A percentile compares a stretch with the other conserved stretches of the same genome.
These are phyloP conservation scores for Arnoldichthys spilopterus DNA, from an alignment of 2,797 vertebrate species.

Conservation along the genomic window DNA sequence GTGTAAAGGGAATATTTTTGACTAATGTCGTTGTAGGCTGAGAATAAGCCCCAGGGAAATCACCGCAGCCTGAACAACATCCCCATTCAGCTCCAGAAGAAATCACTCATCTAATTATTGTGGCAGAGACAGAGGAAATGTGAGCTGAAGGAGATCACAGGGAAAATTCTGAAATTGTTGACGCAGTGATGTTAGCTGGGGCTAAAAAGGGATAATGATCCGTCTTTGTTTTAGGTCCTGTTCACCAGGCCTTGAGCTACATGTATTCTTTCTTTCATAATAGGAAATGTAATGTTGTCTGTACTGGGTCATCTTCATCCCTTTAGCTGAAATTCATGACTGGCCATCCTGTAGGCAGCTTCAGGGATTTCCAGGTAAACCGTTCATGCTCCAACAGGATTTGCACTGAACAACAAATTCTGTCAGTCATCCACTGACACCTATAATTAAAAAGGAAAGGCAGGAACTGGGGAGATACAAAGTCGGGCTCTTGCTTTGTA, in stretches of 20 bases:
- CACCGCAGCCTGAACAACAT: conserved; percentile 62
- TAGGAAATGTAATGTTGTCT: too few species aligned
- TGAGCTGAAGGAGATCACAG: conserved; percentile 42
- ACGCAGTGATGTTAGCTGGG: conserved; percentile 16
- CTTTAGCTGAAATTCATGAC: background rate
- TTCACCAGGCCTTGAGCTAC: background rate
- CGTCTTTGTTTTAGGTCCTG: background rate
- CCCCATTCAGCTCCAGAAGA: conserved; percentile 53
- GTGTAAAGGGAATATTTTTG: conserved; percentile 69
- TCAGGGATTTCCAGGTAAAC: conserved; percentile 2
- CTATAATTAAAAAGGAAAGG: conserved; percentile 41
- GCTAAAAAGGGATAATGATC: background rate
- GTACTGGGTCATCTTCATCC: too few species aligned
- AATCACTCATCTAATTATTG: conserved; percentile 54
- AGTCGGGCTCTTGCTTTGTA: background rate
- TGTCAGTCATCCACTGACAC: conserved; percentile 32
- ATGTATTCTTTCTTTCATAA: background rate
- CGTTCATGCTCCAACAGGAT: conserved; percentile 34
- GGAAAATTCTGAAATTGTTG: conserved; percentile 24
- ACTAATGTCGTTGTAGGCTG: conserved; percentile 67
- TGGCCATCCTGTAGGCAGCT: background rate
- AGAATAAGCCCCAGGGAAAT: conserved; percentile 65
- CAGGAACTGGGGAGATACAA: background rate
- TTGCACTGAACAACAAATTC: conserved; percentile 42
- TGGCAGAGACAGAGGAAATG: conserved; percentile 46